Evolutionary conservation across 1,140 invertebrate species (phyloP), one percentile per base, ranked within the genome.

Genomic region (Telenomus remus): DNA sequence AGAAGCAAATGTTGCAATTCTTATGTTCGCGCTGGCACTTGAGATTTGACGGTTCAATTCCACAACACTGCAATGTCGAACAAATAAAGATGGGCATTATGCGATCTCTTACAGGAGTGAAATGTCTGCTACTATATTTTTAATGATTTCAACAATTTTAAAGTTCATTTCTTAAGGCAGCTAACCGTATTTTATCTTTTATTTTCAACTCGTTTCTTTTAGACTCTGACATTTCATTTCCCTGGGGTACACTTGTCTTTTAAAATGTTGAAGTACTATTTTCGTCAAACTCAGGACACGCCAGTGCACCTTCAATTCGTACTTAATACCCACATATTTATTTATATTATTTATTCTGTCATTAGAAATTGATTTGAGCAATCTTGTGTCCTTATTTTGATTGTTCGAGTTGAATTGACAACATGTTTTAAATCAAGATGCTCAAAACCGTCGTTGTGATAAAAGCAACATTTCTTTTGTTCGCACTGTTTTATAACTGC

Each of bases 311-410:
- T 68, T 78, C 68, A 54, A 73, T 78, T 73, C 60, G 75, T 78
- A 78, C 75, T 78, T 78, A 78, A 78, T 63, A 15, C 57, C n/a
- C 63, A 51, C 53, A 46, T 69, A 75, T 78, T 72, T 69, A 78
- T 78, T 72, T 34, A 15, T 57, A 44, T 65, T 72, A 78, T 76
- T 76, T 76, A 74, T 68, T 53, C 8, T 61, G 59, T 74, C 60
- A 60, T 16, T 15, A 44, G 33, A 72, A 54, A 6, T n/a, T 49
- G 33, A 72, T 55, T 10, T 9, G 34, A 49, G 12, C 14, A 13
- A 65, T 19, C 13, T 39, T 14, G 9, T 15, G 19, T 27, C 27
- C 61, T 56, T 27, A 61, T 6, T 54, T 10, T 43, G 49, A 43
- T 50, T 10, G 19, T 60, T 49, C 16, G 19, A 43, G 35, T 55